Base-by-base conservation (phyloP, 2,888 invertebrate genomes). In the Drosophila prostipennis region DNA sequence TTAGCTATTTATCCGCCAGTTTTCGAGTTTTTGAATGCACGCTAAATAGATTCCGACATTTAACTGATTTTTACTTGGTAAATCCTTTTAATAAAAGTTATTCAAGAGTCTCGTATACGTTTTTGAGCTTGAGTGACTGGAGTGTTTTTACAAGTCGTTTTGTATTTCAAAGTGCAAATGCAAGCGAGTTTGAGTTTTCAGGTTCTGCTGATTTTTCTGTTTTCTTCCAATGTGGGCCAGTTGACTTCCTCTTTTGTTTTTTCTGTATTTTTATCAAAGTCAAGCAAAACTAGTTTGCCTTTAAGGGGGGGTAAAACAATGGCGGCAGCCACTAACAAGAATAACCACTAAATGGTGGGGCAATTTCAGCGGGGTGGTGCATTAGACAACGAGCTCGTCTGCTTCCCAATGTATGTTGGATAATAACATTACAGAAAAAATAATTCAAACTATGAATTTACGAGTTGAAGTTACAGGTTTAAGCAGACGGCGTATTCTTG, bases 251-350 rank as follows among this genome's bases (percentile, higher is more conserved):
- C 52, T 42, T 56, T 14, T 36, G 1, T 45, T 42, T 37, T 53
- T 43, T 70, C 34, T 81, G 67, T 82, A 64, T 64, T 79, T 84
- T 79, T 77, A 79, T 81, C 85, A 77, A 56, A 77, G 76, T 73
- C 74, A 80, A 69, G 60, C 72, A 75, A 78, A 85, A 85, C 80
- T 54, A 79, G 80, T 81, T 81, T 81, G 71, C 74, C 40, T 63
- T 49, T 16, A n/a, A 57, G 39, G 42, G 52, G 57, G 53, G 58
- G 69, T 57, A 61, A 79, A 58, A 43, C 63, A 61, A 61, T 39
- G 42, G 56, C 63, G 45, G 65, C 71, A 76, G 70, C 63, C 71
- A 76, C 86, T 77, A 81, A 81, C 81, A 72, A 86, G 87, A 86
- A 82, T 82, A 82, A 82, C 87, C 84, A 76, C 81, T 81, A 57